A percentile compares a stretch with the other conserved stretches of the same genome.
phyloP scores from a whole-genome alignment of 2,797 vertebrate genomes.

The Pelobates cultripes region DNA sequence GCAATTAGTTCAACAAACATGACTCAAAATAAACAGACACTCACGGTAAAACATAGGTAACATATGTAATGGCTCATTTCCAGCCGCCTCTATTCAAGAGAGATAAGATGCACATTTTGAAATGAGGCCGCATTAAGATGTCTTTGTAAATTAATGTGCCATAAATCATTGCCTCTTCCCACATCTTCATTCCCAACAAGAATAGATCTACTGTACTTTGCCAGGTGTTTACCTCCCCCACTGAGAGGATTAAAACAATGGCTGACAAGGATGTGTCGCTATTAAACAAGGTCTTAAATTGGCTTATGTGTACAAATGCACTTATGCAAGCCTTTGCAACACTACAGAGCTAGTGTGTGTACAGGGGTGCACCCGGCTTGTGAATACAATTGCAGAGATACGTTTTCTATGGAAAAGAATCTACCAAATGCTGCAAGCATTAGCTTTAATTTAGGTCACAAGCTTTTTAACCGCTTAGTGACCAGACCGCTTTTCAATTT shows the following conservation, averaged over 20 bases:
- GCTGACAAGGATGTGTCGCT: background rate
- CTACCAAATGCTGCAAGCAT: too few species aligned
- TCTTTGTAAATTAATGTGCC: constrained; percentile 43
- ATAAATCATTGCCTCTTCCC: constrained; percentile 37
- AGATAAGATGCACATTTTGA: constrained; percentile 48
- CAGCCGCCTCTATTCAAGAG: constrained; percentile 26
- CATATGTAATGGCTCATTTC: constrained; percentile 52
- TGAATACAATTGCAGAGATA: too few species aligned
- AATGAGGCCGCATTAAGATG: constrained; percentile 31
- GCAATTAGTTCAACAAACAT: constrained; percentile 11
- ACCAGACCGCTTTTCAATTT: too few species aligned
- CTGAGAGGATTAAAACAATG: background rate
- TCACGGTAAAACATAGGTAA: constrained; percentile 43
- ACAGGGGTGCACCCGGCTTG: too few species aligned
- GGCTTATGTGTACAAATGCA: background rate
- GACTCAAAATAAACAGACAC: constrained; percentile 49
- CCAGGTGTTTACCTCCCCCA: constrained; percentile 14
- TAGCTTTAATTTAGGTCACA: too few species aligned
- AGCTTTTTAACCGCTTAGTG: too few species aligned
- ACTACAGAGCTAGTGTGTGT: too few species aligned
- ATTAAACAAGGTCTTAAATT: constrained; percentile 5
- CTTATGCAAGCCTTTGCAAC: background rate
- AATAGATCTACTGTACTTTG: constrained; percentile 7
- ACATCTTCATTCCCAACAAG: constrained; percentile 22
- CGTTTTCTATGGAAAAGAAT: too few species aligned